phyloP scores from a whole-genome alignment of 2,797 vertebrate genomes.

The Ctenopoma kingsleyae region DNA sequence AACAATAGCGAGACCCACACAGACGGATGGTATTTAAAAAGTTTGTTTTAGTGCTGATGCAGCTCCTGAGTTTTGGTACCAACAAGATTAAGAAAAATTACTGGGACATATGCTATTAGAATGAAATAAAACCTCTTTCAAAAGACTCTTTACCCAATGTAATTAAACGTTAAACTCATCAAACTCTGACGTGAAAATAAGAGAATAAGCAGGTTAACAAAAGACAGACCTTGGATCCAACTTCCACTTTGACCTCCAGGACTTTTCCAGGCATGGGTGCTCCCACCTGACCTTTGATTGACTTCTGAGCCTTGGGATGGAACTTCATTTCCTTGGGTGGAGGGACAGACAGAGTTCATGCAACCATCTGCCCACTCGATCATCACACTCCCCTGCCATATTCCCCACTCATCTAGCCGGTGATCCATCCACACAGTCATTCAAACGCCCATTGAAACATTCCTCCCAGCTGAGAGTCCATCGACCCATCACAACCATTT shows the following conservation, averaged over 20 bases:
- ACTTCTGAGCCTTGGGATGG: constrained; percentile 94
- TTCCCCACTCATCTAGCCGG: background rate
- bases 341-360: constrained; percentile 38
- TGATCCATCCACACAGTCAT: background rate
- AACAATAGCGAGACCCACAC: background rate
- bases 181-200: no score
- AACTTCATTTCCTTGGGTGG: constrained; percentile 92
- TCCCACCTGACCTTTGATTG: constrained; percentile 93
- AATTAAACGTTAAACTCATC: no score
- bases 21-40: no score
- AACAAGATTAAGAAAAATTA: no score
- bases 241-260: constrained; percentile 91
- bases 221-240: constrained; percentile 74
- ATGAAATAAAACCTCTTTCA: no score
- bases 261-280: constrained; percentile 97
- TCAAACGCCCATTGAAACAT: constrained; percentile 2
- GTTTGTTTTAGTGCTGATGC: background rate
- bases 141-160: background rate
- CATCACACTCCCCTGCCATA: constrained; percentile 1
- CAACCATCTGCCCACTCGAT: constrained; percentile 1
- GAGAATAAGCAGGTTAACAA: background rate
- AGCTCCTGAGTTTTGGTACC: background rate
- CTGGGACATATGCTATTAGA: no score
- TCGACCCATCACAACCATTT: constrained; percentile 5
- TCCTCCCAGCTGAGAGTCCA: background rate